Base-by-base conservation (phyloP, 2,888 invertebrate genomes). In the Campoplex capitator region DNA sequence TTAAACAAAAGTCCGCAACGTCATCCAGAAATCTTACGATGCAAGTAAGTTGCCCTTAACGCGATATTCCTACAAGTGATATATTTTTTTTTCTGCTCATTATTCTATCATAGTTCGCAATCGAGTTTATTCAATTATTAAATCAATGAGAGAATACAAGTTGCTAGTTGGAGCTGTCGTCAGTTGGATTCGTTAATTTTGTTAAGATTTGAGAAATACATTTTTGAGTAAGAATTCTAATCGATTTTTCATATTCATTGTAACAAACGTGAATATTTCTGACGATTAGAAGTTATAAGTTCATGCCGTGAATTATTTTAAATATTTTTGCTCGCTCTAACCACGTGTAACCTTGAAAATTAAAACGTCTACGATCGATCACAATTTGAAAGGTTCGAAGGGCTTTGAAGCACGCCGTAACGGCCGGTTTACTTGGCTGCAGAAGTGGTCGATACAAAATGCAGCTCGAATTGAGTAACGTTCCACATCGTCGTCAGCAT, bases 361-460 rank as follows among this genome's bases (percentile, higher is more conserved):
- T 18, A 38, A 56, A 45, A 23, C 45, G 9, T 32, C 32, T 68
- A 51, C 9, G 2, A 11, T 35, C 71, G 45, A 42, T 54, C 65
- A 23, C 1, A 42, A 75, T 71, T 18, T 9, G 28, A 18, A 76
- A 93, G 93, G 91, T 93, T 81, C 90, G 87, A 35, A 90, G 92
- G 45, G 93, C 93, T 11, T 71, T 93, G 80, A 93, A 92, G 73
- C 89, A 91, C 68, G 93, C 92, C 2, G 92, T 93, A 13, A 90
- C 88, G 56, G 92, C 91, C 0, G 92, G 93, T 6, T 86, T 92
- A 6, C 83, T 93, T 32, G 90, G 90, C 45, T 89, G 90, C 8
- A 89, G 89, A 38, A 90, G 92, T 23, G 92, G 92, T 56, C 92
- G 93, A 82, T 93, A 93, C 88, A 93, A 92, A 80, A 80, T 89